These are phyloP conservation scores for Musca vetustissima DNA, from an alignment of 1,140 invertebrate species.

Conservation along the genomic window DNA sequence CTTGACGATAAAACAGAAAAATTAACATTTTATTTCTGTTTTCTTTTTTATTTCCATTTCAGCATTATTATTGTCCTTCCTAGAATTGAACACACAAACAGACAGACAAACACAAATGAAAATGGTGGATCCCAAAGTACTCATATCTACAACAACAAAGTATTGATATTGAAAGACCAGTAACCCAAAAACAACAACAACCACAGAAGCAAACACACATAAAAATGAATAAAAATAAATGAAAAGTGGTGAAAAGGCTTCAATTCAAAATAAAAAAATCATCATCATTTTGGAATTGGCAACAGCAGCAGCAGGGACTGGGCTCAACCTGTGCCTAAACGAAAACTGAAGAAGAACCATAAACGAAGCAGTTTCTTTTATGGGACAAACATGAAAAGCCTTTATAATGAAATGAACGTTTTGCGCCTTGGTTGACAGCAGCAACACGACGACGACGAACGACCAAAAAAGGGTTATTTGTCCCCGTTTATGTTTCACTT, in stretches of 20 bases:
- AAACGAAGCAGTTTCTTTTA: background rate
- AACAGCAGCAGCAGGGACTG: too few relatives aligned
- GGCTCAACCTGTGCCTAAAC: too few relatives aligned
- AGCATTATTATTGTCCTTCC: background rate
- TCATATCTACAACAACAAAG: background rate
- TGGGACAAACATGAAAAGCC: constrained; percentile 3
- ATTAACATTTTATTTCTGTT: constrained; percentile 1
- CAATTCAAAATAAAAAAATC: too few relatives aligned
- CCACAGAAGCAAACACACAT: background rate
- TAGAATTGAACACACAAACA: too few relatives aligned
- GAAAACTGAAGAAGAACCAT: too few relatives aligned
- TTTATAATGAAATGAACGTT: constrained; percentile 9
- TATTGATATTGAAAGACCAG: too few relatives aligned
- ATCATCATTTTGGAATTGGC: too few relatives aligned
- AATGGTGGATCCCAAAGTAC: background rate
- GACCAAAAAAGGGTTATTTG: constrained; percentile 12
- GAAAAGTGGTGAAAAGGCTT: background rate
- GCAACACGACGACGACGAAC: background rate
- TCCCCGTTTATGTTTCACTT: too few relatives aligned
- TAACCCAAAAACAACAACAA: background rate
- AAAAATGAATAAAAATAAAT: background rate
- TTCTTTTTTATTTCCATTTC: background rate
- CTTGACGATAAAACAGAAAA: background rate
- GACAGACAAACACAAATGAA: too few relatives aligned
- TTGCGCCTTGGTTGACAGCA: background rate